A percentile compares a stretch with the other conserved stretches of the same genome.
Conservation (phyloP, 2,113 vertebrate species). For the Lagopus muta region DNA sequence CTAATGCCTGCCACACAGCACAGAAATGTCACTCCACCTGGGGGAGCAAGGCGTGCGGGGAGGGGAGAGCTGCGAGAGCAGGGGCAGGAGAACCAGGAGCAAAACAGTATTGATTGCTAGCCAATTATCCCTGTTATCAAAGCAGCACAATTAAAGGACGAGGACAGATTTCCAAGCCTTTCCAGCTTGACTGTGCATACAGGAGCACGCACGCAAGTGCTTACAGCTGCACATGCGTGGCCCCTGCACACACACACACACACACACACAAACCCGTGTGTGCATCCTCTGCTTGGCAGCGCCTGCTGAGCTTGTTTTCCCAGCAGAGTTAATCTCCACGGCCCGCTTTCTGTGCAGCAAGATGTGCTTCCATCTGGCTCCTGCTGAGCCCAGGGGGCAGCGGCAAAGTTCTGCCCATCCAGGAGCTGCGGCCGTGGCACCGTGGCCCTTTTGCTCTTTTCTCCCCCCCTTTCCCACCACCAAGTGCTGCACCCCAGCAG, state of each 20-base stretch:
- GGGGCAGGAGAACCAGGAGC: slow-evolving; percentile 4
- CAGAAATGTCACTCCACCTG: slow-evolving; percentile 23
- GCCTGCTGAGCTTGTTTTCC: slow-evolving; percentile 47
- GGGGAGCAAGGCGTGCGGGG: neutral
- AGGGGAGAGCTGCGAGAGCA: neutral
- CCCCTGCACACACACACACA: neutral
- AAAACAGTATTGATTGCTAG: slow-evolving; percentile 42
- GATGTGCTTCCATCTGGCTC: slow-evolving; percentile 52
- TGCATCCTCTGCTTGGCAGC: neutral
- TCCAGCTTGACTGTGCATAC: neutral
- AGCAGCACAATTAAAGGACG: slow-evolving; percentile 39
- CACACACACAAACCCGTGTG: no score
- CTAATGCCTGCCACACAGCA: neutral
- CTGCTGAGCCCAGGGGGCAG: neutral
- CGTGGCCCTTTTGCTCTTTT: neutral
- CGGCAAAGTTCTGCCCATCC: accelerated
- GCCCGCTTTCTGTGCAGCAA: neutral
- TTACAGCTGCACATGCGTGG: neutral
- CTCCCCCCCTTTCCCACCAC: accelerated
- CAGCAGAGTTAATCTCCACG: neutral
- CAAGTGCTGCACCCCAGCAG: neutral
- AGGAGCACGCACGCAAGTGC: accelerated
- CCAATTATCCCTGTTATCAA: slow-evolving; percentile 49
- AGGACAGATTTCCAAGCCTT: slow-evolving; percentile 15
- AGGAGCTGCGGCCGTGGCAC: accelerated